Conservation (phyloP, 2,797 vertebrate species). For the Chlorospingus semifuscus region DNA sequence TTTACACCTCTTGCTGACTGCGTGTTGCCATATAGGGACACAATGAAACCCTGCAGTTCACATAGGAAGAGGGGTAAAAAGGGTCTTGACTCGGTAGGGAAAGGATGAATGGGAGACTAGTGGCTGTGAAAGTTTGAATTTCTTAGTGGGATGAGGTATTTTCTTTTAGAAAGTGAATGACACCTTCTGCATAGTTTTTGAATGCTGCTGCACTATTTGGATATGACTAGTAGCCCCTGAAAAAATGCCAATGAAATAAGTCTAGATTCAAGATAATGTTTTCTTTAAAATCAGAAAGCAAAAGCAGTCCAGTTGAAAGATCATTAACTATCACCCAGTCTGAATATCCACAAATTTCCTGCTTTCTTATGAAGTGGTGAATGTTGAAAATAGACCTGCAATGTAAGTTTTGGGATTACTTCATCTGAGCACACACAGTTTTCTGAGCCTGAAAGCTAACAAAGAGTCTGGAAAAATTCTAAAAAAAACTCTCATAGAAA, state of each 20-base stretch:
- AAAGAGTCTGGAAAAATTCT: background rate
- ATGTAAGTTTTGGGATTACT: background rate
- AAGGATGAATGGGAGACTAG: background rate
- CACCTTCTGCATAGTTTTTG: background rate
- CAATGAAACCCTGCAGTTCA: background rate
- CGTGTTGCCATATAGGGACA: rapidly evolving
- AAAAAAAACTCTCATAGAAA: background rate
- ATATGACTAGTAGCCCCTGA: background rate
- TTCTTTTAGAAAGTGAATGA: background rate
- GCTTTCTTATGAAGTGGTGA: background rate
- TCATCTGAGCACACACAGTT: background rate
- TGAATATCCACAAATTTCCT: background rate
- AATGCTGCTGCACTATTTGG: background rate
- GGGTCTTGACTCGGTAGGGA: background rate
- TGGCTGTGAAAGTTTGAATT: background rate
- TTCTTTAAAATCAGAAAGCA: background rate
- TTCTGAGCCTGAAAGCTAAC: background rate
- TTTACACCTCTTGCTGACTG: background rate
- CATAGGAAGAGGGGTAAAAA: background rate
- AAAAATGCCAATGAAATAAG: background rate
- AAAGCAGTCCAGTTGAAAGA: background rate
- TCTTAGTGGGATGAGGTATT: background rate
- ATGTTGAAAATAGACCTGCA: background rate
- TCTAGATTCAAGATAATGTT: background rate
- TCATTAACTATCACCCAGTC: background rate